A percentile compares a stretch with the other conserved stretches of the same genome.
Evolutionary conservation across 2,888 invertebrate genomes (phyloP).

Genomic region (Rotaria socialis): DNA sequence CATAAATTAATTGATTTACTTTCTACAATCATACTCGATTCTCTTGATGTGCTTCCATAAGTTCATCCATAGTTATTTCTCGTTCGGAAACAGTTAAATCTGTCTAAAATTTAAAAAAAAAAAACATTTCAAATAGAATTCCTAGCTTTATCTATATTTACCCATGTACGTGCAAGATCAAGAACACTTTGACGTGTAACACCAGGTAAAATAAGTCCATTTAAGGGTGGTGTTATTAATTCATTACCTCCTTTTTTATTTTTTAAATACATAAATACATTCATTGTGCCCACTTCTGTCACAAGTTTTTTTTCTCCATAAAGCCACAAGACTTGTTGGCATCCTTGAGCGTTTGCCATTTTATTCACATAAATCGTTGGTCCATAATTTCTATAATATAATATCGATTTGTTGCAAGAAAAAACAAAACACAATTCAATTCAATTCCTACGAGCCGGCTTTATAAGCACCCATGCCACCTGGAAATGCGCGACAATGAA

Average conservation of each 20-base stretch:
- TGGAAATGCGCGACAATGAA: constrained; percentile 74
- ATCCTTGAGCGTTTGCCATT: constrained; percentile 73
- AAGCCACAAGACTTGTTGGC: constrained; percentile 92
- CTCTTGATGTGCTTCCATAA: constrained; percentile 71
- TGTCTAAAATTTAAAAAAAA: constrained; percentile 58
- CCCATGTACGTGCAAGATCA: constrained; percentile 74
- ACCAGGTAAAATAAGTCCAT: constrained; percentile 86
- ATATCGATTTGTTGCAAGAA: not conserved
- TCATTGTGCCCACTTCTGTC: constrained; percentile 98
- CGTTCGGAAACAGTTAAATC: constrained; percentile 78
- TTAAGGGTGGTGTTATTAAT: constrained; percentile 81
- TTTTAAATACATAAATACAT: constrained; percentile 80
- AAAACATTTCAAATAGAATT: constrained; percentile 34
- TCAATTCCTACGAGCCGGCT: constrained; percentile 77
- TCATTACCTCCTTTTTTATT: constrained; percentile 89
- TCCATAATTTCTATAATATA: constrained; percentile 61
- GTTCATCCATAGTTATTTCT: constrained; percentile 71
- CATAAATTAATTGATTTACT: not conserved
- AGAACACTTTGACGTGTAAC: constrained; percentile 83
- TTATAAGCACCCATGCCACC: constrained; percentile 85
- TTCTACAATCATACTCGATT: constrained; percentile 70
- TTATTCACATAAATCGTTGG: constrained; percentile 63
- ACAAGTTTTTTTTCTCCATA: constrained; percentile 85
- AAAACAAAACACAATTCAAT: not conserved
- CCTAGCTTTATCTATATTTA: constrained; percentile 48